A percentile compares a stretch with the other conserved stretches of the same genome.
Evolutionary conservation across 2,113 vertebrate genomes (phyloP).

Genomic region (Macquaria ambigua): DNA sequence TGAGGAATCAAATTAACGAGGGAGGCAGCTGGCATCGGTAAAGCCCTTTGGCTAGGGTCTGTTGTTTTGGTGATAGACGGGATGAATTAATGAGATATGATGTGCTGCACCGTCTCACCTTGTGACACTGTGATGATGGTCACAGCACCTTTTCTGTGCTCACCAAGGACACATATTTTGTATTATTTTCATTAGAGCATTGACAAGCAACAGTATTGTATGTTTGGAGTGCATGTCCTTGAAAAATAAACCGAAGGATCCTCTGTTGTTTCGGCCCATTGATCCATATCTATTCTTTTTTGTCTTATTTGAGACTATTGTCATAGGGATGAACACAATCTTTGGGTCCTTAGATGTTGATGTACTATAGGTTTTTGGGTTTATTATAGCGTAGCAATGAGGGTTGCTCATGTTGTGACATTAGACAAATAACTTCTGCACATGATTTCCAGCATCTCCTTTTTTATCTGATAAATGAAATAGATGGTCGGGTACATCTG

Average conservation of each 20-base stretch:
- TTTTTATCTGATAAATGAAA: slow-evolving; percentile 38
- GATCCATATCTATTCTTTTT: not conserved
- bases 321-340: not conserved
- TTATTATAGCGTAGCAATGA: not conserved
- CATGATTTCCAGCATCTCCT: not conserved
- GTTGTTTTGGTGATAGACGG: slow-evolving; percentile 69
- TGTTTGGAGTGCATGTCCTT: not conserved
- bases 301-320: not conserved
- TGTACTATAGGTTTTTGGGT: not conserved
- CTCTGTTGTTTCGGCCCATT: slow-evolving; percentile 1
- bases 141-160: slow-evolving; percentile 19
- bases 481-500: slow-evolving; percentile 38
- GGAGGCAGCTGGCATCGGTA: slow-evolving; percentile 70
- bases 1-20: slow-evolving; percentile 78
- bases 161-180: slow-evolving; percentile 32
- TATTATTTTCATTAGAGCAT: not conserved
- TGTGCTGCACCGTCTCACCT: slow-evolving; percentile 55
- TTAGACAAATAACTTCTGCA: not conserved
- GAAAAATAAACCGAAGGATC: not conserved
- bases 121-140: slow-evolving; percentile 37
- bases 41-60: slow-evolving; percentile 62
- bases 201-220: not conserved
- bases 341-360: not conserved
- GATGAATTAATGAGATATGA: slow-evolving; percentile 72
- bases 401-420: not conserved